These are phyloP conservation scores for Leptodactylus fallax DNA, from an alignment of 2,797 vertebrate species.

Conservation along the genomic window DNA sequence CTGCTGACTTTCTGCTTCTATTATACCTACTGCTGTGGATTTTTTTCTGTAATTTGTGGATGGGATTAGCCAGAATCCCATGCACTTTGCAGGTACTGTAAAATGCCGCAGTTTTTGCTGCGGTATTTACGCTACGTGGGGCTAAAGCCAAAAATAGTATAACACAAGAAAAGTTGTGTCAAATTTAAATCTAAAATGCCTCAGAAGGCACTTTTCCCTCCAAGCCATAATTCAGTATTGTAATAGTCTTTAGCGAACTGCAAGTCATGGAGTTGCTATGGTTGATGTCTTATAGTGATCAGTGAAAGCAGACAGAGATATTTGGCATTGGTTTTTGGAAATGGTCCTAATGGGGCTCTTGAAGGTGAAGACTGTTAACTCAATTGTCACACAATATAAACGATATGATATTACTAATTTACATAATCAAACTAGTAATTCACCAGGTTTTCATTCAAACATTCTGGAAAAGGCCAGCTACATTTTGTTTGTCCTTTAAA, in stretches of 20 bases:
- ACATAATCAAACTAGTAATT: not conserved
- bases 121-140: too few relatives aligned
- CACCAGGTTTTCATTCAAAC: not conserved
- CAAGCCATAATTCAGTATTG: not conserved
- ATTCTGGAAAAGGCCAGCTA: not conserved
- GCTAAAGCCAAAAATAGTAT: too few relatives aligned
- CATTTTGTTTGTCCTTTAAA: not conserved
- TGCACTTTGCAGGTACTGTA: too few relatives aligned
- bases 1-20: too few relatives aligned
- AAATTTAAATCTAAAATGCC: too few relatives aligned
- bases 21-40: too few relatives aligned
- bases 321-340: conserved; percentile 13
- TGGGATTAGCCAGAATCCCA: too few relatives aligned
- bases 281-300: not conserved
- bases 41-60: too few relatives aligned
- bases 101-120: too few relatives aligned
- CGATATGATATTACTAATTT: not conserved
- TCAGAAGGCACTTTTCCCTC: not conserved
- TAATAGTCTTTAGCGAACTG: not conserved
- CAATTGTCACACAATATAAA: conserved; percentile 23
- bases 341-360: conserved; percentile 27
- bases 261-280: not conserved
- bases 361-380: not conserved
- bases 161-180: too few relatives aligned
- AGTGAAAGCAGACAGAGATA: not conserved